These are phyloP conservation scores for Caenorhabditis imperialis DNA, from an alignment of 2,888 invertebrate species.

Conservation along the genomic window DNA sequence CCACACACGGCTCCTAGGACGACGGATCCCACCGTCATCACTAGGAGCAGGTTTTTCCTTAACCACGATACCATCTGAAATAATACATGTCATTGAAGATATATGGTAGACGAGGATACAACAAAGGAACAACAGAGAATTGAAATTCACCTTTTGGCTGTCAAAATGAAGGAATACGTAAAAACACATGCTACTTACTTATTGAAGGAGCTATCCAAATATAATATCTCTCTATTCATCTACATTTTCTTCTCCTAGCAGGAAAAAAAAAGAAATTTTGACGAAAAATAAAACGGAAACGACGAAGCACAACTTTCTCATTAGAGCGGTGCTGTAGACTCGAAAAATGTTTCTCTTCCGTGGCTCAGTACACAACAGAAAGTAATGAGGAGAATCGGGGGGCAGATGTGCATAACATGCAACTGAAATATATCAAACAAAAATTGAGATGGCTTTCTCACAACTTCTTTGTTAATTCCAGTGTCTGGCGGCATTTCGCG, in stretches of 20 bases:
- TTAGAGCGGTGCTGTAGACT: constrained; percentile 37
- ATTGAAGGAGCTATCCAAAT: no score
- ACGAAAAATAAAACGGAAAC: constrained; percentile 12
- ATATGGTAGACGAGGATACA: neutral
- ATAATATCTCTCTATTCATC: no score
- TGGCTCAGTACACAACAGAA: constrained; percentile 5
- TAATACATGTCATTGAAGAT: neutral
- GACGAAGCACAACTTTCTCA: constrained; percentile 34
- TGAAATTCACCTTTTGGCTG: neutral
- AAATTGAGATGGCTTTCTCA: constrained; percentile 37
- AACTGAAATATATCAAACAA: constrained; percentile 15
- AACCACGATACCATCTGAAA: constrained; percentile 79
- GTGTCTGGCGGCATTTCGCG: constrained; percentile 50
- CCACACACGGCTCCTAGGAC: constrained; percentile 83
- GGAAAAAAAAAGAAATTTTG: constrained; percentile 7
- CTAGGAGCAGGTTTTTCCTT: constrained; percentile 81
- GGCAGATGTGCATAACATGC: neutral
- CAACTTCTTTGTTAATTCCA: constrained; percentile 50
- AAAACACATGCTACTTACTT: neutral
- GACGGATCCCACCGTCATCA: constrained; percentile 82
- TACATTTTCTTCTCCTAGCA: neutral
- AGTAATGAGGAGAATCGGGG: constrained; percentile 11
- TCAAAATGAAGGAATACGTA: neutral
- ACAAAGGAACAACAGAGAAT: constrained; percentile 16
- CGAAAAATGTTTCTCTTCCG: constrained; percentile 23